phyloP scores from a whole-genome alignment of 2,113 vertebrate species.

The Epinephelus lanceolatus region DNA sequence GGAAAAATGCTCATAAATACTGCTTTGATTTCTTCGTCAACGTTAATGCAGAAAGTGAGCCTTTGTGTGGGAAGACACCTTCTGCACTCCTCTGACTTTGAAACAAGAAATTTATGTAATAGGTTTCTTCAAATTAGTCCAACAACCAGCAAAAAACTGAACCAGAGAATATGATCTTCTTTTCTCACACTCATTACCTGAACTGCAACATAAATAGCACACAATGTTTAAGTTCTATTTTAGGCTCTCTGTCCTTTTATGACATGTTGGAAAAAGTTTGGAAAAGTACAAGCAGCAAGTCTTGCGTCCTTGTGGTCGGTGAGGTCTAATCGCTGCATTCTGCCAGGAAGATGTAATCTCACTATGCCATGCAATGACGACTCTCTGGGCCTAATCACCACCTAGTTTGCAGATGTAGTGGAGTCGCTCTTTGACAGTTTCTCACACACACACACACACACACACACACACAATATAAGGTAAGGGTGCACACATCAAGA shows the following conservation, averaged over 20 bases:
- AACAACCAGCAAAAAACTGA: neutral
- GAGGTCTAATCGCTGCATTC: constrained; percentile 79
- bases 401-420: constrained; percentile 44
- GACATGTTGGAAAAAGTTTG: constrained; percentile 54
- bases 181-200: constrained; percentile 4
- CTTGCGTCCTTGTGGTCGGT: constrained; percentile 64
- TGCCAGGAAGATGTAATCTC: constrained; percentile 82
- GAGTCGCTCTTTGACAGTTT: constrained; percentile 37
- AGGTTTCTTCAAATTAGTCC: neutral
- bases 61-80: neutral
- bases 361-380: constrained; percentile 77
- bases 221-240: constrained; percentile 32
- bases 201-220: neutral
- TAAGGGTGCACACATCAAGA: neutral
- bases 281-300: constrained; percentile 49
- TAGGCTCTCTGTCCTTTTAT: neutral
- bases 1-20: constrained; percentile 1
- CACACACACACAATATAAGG: constrained; percentile 15
- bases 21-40: neutral
- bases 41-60: neutral
- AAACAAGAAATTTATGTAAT: neutral
- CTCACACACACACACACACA: constrained; percentile 3
- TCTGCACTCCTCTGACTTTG: neutral
- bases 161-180: neutral
- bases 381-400: constrained; percentile 69